Evolutionary conservation across 2,797 vertebrate species (phyloP).

Genomic region (Neopelma chrysocephalum): DNA sequence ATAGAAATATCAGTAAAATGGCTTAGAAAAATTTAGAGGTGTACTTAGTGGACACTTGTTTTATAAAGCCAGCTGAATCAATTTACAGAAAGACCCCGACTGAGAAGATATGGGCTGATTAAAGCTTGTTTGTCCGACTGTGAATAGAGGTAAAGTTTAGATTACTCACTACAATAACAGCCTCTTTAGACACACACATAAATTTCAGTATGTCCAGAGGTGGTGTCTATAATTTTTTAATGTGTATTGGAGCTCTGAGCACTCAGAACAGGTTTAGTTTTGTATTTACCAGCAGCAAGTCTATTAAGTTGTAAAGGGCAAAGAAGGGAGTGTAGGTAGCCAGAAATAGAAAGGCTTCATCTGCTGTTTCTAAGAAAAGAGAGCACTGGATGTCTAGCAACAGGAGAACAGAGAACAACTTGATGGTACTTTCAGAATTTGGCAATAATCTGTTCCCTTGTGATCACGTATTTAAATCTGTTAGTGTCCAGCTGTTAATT

Average conservation of each 20-base stretch:
- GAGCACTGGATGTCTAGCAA: background rate
- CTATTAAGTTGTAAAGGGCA: conserved; percentile 71
- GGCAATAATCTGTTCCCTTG: background rate
- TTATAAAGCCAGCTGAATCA: conserved; percentile 43
- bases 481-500: background rate
- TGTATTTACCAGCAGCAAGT: conserved; percentile 73
- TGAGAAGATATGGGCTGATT: conserved; percentile 44
- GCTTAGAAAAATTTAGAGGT: conserved; percentile 46
- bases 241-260: conserved; percentile 46
- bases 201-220: conserved; percentile 70
- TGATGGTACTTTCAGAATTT: conserved; percentile 2
- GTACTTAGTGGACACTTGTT: conserved; percentile 37
- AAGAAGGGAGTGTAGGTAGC: conserved; percentile 28
- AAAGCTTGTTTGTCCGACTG: conserved; percentile 56
- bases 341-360: conserved; percentile 62
- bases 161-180: conserved; percentile 58
- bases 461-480: background rate
- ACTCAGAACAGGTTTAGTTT: conserved; percentile 67
- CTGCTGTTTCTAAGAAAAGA: conserved; percentile 53
- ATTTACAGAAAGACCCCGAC: conserved; percentile 34
- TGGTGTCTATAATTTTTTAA: conserved; percentile 74
- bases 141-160: conserved; percentile 65
- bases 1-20: conserved; percentile 59
- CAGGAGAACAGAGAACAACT: background rate
- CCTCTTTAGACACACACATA: conserved; percentile 66